Conservation (phyloP, 2,113 vertebrate genomes). For the Grammomys surdaster region DNA sequence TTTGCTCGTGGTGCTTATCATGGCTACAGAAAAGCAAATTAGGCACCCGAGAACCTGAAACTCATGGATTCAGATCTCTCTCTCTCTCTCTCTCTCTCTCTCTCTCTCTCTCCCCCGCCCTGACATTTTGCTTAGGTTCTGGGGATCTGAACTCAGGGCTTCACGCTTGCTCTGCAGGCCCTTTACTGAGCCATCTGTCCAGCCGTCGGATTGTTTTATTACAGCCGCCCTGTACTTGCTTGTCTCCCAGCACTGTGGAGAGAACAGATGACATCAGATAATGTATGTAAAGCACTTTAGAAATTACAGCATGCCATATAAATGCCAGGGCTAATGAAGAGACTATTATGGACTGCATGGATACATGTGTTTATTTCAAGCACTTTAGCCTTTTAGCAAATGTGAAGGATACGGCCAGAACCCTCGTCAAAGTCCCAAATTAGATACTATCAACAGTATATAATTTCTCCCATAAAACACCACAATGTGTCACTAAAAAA, state of each 20-base stretch:
- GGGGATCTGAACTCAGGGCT: background rate
- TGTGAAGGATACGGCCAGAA: background rate
- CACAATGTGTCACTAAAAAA: slow-evolving; percentile 19
- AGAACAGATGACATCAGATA: background rate
- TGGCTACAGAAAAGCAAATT: background rate
- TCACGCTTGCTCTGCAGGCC: background rate
- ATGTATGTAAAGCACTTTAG: background rate
- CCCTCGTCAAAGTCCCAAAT: background rate
- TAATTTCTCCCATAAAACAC: slow-evolving; percentile 54
- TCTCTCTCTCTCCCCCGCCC: no score
- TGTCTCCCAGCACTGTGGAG: background rate
- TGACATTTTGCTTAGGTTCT: background rate
- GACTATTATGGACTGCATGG: background rate
- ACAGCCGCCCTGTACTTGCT: background rate
- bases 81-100: no score
- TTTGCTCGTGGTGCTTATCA: background rate
- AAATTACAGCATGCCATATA: background rate
- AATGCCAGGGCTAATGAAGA: slow-evolving; percentile 9
- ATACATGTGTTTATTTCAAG: slow-evolving; percentile 54
- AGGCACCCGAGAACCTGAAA: background rate
- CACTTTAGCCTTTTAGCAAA: slow-evolving; percentile 27
- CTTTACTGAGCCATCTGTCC: background rate
- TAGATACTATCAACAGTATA: background rate
- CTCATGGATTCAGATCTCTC: background rate
- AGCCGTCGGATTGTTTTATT: background rate